phyloP scores from a whole-genome alignment of 2,888 invertebrate species.

The Torymus tubicola region DNA sequence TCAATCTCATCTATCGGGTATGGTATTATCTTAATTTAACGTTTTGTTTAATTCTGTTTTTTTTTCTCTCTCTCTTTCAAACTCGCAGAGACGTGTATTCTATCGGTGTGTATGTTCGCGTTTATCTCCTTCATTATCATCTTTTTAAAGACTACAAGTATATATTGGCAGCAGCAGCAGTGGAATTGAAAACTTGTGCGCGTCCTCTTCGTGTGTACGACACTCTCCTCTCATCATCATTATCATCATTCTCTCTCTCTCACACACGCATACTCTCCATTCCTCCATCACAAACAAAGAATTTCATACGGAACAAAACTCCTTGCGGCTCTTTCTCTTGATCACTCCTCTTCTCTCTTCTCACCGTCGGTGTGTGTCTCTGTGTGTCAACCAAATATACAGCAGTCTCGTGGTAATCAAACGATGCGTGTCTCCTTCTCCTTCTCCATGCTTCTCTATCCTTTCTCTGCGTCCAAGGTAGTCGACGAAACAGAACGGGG shows the following conservation, averaged over 20 bases:
- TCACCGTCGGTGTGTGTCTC: not conserved
- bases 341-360: constrained; percentile 8
- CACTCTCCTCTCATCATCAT: too few species aligned
- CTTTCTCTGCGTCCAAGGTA: constrained; percentile 10
- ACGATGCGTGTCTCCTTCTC: too few species aligned
- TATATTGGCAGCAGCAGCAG: constrained; percentile 68
- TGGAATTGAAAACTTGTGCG: constrained; percentile 75
- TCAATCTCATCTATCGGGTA: constrained; percentile 38
- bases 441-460: not conserved
- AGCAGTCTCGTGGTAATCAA: not conserved
- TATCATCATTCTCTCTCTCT: constrained; percentile 3
- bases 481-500: constrained; percentile 8
- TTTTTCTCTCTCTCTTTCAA: constrained; percentile 3
- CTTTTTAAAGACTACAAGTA: constrained; percentile 46
- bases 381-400: constrained; percentile 7
- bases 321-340: not conserved
- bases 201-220: constrained; percentile 61
- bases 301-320: constrained; percentile 41
- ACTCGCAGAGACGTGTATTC: constrained; percentile 32
- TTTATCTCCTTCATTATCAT: constrained; percentile 24
- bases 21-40: not conserved
- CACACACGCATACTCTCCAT: not conserved
- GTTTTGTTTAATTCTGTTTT: not conserved
- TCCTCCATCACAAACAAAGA: constrained; percentile 11
- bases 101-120: constrained; percentile 10